Percentiles rank a stretch among this genome's conserved stretches.
phyloP scores from a whole-genome alignment of 2,888 invertebrate genomes.

The Eudemis profundana region DNA sequence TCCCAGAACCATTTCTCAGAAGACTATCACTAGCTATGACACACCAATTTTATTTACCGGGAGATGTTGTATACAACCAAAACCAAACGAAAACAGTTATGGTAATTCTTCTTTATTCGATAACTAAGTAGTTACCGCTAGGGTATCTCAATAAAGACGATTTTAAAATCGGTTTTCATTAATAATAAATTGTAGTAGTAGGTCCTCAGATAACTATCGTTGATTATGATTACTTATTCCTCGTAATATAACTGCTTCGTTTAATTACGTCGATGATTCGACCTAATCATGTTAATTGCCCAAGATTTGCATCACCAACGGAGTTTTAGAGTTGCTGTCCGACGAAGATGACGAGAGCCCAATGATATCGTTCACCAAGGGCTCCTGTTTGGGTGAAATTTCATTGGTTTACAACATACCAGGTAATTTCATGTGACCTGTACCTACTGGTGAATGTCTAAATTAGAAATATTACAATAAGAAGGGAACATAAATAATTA shows the following conservation, averaged over 20 bases:
- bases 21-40: conserved; percentile 80
- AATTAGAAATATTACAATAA: no score
- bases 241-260: neutral
- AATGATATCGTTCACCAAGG: conserved; percentile 81
- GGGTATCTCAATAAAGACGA: neutral
- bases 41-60: conserved; percentile 82
- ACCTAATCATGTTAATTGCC: conserved; percentile 23
- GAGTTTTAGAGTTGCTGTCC: conserved; percentile 79
- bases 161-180: neutral
- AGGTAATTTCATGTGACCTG: conserved; percentile 58
- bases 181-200: neutral
- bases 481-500: no score
- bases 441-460: no score
- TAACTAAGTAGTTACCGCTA: no score
- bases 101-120: conserved; percentile 69
- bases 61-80: conserved; percentile 80
- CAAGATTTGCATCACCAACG: conserved; percentile 81
- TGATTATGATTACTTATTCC: neutral
- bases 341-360: conserved; percentile 84
- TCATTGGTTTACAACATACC: conserved; percentile 80
- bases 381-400: conserved; percentile 83
- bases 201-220: no score
- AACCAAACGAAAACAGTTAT: conserved; percentile 82
- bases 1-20: conserved; percentile 82
- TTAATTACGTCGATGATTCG: conserved; percentile 4